Evolutionary conservation across 2,113 vertebrate genomes (phyloP), one percentile per base, ranked within the genome.

Genomic region (Macroglossus sobrinus): DNA sequence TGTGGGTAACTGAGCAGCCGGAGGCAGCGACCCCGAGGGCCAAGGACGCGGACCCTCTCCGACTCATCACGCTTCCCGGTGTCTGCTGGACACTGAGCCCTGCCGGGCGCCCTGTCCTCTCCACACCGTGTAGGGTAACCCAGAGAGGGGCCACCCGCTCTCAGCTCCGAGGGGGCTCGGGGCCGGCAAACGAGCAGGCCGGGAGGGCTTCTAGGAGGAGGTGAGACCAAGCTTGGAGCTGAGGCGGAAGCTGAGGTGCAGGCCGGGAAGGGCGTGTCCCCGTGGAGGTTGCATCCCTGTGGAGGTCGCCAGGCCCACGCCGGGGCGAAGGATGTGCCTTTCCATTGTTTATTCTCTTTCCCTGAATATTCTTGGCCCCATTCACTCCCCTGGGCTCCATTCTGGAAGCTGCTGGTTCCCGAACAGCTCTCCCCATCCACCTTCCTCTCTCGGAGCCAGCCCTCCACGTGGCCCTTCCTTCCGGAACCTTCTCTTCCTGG

Each of bases 271-370:
- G 0, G 21, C 5, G 4, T 10, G 57, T 26, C 53, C n/a, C 40
- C 2, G 10, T 3, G 15, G 15, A 72, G 71, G 40, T 13, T 0
- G 0, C 26, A n/a, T n/a, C n/a, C n/a, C 40, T 3, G 10, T 3
- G 15, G 15, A 72, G 71, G 40, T 13, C 0, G 0, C 26, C 10
- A 30, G 35, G 80, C 6, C 0, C 40, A 2, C 0, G 1, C 38
- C 8, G 3, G 63, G 26, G n/a, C 11, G 5, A 7, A 15, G 28
- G n/a, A 7, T 0, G 0, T 3, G 22, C 18, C 43, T 30, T 61
- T 45, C 72, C 1, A 1, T 1, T 21, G 8, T 18, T 18, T 1
- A 11, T 7, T 5, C 72, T 21, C 15, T 28, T 8, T n/a, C 30
- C 6, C 13, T 35, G 7, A 5, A 18, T 3, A 38, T 10, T 10